These are phyloP conservation scores for Dicyrtomina minuta DNA, from an alignment of 2,888 invertebrate species.

Conservation along the genomic window DNA sequence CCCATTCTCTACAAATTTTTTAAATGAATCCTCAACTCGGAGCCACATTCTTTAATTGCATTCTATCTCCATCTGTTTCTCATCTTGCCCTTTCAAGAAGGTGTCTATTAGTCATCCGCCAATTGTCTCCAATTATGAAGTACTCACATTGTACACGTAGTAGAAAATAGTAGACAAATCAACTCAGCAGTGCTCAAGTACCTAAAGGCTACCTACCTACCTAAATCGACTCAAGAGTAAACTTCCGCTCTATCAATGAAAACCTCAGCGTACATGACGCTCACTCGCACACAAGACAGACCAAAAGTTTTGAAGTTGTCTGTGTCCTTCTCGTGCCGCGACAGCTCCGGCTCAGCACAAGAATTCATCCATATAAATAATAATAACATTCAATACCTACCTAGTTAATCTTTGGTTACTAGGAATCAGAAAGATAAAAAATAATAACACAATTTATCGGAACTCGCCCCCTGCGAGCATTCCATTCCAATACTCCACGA, in stretches of 20 bases:
- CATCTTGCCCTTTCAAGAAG: constrained; percentile 28
- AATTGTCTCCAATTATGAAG: constrained; percentile 19
- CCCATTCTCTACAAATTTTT: constrained; percentile 39
- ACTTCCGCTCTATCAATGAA: constrained; percentile 14
- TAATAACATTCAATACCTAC: neutral
- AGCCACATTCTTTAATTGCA: constrained; percentile 11
- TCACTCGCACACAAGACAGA: neutral
- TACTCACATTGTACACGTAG: constrained; percentile 16
- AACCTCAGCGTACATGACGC: neutral
- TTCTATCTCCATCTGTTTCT: constrained; percentile 29
- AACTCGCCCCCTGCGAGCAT: constrained; percentile 5
- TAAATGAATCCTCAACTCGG: constrained; percentile 17
- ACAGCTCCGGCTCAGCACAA: no score
- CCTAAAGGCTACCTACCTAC: neutral
- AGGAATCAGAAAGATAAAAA: neutral
- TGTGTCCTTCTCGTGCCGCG: constrained; percentile 6
- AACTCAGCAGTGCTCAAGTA: neutral
- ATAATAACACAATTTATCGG: neutral
- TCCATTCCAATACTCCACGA: constrained; percentile 3
- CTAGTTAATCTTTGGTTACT: constrained; percentile 2
- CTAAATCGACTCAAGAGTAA: neutral
- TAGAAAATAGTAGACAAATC: neutral
- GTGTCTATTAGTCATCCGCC: constrained; percentile 39
- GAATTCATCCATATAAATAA: no score
- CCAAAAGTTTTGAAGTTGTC: neutral